Percentiles rank a stretch among this genome's conserved stretches.
Evolutionary conservation across 2,113 vertebrate species (phyloP).

Genomic region (Trogon melanurus): DNA sequence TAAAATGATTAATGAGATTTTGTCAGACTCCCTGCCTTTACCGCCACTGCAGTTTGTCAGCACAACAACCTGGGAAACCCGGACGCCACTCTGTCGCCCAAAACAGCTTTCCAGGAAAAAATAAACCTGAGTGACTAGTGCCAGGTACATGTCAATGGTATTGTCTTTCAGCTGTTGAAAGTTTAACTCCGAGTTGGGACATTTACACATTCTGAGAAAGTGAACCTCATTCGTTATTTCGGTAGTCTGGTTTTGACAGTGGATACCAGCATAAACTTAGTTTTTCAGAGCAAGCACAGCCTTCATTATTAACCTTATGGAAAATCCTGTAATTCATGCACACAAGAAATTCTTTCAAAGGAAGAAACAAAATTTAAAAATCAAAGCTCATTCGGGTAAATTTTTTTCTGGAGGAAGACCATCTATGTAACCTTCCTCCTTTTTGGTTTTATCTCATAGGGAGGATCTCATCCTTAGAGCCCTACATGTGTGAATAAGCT

Average conservation of each 20-base stretch:
- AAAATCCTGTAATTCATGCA: background rate
- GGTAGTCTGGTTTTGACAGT: background rate
- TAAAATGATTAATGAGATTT: slow-evolving; percentile 92
- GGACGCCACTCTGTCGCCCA: slow-evolving; percentile 85
- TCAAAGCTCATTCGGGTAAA: background rate
- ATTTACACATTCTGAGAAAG: slow-evolving; percentile 57
- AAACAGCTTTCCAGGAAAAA: slow-evolving; percentile 77
- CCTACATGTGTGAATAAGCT: fast-evolving
- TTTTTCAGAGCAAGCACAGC: background rate
- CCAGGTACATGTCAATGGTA: slow-evolving; percentile 76
- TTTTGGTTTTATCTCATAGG: background rate
- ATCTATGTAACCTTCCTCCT: background rate
- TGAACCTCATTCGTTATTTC: slow-evolving; percentile 53
- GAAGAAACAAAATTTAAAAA: background rate
- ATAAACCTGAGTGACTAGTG: slow-evolving; percentile 72
- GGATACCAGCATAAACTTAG: background rate
- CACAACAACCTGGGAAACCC: slow-evolving; percentile 79
- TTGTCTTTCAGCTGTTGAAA: slow-evolving; percentile 78
- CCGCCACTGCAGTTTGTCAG: slow-evolving; percentile 89
- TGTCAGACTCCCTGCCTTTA: slow-evolving; percentile 81
- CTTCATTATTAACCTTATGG: background rate
- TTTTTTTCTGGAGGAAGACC: background rate
- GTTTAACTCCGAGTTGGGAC: slow-evolving; percentile 70
- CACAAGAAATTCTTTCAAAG: background rate
- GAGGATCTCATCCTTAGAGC: background rate